Conservation (phyloP, 2,113 vertebrate genomes). For the Gorsachius goisagi region DNA sequence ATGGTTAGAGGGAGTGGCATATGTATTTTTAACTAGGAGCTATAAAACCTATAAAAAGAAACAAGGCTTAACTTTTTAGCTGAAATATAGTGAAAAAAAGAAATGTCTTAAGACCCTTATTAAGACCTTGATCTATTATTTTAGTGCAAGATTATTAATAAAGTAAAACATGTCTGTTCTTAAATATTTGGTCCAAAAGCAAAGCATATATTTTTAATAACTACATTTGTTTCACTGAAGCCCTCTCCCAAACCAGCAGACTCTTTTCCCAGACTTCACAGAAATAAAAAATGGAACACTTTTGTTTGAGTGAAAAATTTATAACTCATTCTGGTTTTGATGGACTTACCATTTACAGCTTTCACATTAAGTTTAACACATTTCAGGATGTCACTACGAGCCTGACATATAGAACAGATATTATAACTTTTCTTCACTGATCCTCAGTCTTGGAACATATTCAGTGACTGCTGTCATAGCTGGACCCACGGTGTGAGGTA, state of each 20-base stretch:
- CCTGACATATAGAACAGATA: not conserved
- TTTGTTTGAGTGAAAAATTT: not conserved
- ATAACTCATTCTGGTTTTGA: not conserved
- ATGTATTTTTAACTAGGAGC: conserved; percentile 14
- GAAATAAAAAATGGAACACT: not conserved
- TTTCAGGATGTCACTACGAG: not conserved
- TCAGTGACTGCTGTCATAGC: not conserved
- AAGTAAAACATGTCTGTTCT: not conserved
- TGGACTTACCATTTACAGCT: not conserved
- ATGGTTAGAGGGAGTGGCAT: not conserved
- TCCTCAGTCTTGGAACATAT: not conserved
- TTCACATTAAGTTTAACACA: not conserved
- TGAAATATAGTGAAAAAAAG: not conserved
- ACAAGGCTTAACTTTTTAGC: not conserved
- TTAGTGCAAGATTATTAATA: not conserved
- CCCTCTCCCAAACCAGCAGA: not conserved
- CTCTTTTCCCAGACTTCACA: not conserved
- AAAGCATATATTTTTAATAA: not conserved
- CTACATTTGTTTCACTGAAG: not conserved
- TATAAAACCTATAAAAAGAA: conserved; percentile 12
- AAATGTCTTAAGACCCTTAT: not conserved
- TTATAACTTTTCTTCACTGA: not conserved
- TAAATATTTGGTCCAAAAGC: not conserved
- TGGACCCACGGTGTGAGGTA: not conserved
- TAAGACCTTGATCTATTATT: not conserved